Conservation (phyloP, 2,797 vertebrate genomes). For the Spinibarbus caldwelli region DNA sequence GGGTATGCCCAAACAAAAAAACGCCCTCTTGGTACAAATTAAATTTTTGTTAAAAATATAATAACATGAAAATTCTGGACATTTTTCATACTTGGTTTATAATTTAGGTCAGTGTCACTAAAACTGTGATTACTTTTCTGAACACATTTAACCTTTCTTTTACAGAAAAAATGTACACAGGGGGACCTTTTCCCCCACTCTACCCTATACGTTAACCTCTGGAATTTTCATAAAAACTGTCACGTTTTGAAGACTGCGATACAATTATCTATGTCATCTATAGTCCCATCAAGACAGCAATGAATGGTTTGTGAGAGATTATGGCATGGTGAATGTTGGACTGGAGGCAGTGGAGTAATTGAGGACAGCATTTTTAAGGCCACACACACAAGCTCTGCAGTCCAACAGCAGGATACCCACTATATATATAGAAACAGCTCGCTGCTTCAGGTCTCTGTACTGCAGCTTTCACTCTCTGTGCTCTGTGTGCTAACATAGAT, state of each 20-base stretch:
- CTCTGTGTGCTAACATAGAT: neutral
- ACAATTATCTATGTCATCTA: neutral
- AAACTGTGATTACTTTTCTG: too few relatives aligned
- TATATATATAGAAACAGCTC: constrained; percentile 6
- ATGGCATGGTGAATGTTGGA: neutral
- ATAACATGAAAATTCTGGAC: too few relatives aligned
- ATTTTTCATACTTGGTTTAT: too few relatives aligned
- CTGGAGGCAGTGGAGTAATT: constrained; percentile 23
- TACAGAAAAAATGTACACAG: too few relatives aligned
- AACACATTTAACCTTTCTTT: too few relatives aligned
- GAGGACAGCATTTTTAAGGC: neutral
- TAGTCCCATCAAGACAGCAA: neutral
- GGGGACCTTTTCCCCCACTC: too few relatives aligned
- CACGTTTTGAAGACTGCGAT: neutral
- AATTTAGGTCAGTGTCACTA: too few relatives aligned
- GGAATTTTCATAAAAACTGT: neutral
- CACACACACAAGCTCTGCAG: constrained; percentile 22
- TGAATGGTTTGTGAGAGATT: neutral
- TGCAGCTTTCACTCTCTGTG: neutral
- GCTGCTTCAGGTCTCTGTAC: constrained; percentile 7
- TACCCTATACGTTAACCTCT: neutral
- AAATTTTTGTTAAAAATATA: too few relatives aligned
- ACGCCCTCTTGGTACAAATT: too few relatives aligned
- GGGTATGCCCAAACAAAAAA: too few relatives aligned
- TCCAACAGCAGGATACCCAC: neutral